Base-by-base conservation (phyloP, 1,140 invertebrate species). In the Rhopalosiphum maidis region DNA sequence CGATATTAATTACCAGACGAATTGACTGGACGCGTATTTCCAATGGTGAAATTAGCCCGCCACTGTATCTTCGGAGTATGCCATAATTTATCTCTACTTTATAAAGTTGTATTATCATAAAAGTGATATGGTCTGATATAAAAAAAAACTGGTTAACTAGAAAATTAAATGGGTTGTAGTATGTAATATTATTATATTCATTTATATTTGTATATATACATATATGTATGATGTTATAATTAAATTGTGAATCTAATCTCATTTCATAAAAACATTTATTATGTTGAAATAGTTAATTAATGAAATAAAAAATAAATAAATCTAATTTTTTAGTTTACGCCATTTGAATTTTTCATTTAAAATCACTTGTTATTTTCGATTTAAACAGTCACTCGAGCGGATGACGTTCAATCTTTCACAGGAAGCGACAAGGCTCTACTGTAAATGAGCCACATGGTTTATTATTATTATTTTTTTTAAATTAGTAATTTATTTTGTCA, bases 401-500 rank as follows among this genome's bases (percentile, higher is more conserved):
- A 68, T 68, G 60, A 68, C 9, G 30, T 15, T 30, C 30, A 68
- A 68, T 68, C 11, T 30, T 68, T 77, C 60, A 77, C 60, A 77
- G 60, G 60, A 77, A 77, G 60, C n/a, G 60, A 77, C 60, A n/a
- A 35, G 5, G n/a, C n/a, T n/a, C 30, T 22, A 77, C 60, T 77
- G 15, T 77, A 77, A 77, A 77, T 77, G 60, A n/a, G 60, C 60
- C 60, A 77, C 60, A 77, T 77, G 60, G 60, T n/a, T n/a, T 68
- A 15, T 68, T 30, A 51, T 51, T 51, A 48, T 48, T 55, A n/a
- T 55, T 25, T 55, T 60, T 60, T 77, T 77, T 77, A 77, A 77
- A 77, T 77, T 68, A 77, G 60, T 77, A 77, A 77, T 77, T n/a
- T n/a, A 77, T 77, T 77, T n/a, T 77, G 60, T 77, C n/a, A 77